Conservation (phyloP, 2,113 vertebrate species). For the Trogon surrucura region DNA sequence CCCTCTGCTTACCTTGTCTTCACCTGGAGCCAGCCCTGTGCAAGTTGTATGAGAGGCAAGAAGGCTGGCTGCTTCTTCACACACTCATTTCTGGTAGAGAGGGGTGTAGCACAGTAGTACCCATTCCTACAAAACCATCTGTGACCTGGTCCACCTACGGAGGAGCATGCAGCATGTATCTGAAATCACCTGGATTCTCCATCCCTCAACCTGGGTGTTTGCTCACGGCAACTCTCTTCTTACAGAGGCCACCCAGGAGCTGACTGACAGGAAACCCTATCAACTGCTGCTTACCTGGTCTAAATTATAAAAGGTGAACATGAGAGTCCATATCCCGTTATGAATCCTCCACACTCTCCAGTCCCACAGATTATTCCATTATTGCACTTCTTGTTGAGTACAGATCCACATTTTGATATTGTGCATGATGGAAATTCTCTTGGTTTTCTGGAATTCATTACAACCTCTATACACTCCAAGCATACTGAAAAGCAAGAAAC, state of each 20-base stretch:
- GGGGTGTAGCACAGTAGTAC: not conserved
- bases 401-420: slow-evolving; percentile 17
- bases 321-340: not conserved
- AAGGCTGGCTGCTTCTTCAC: not conserved
- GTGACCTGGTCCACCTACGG: not conserved
- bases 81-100: not conserved
- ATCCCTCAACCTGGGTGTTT: not conserved
- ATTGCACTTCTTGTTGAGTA: slow-evolving; percentile 43
- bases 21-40: not conserved
- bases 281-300: slow-evolving; percentile 31
- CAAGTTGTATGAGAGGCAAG: not conserved
- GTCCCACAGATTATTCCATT: not conserved
- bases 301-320: slow-evolving; percentile 41
- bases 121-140: not conserved
- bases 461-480: slow-evolving; percentile 35
- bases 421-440: slow-evolving; percentile 1
- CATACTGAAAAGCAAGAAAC: slow-evolving; percentile 58
- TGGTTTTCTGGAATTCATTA: slow-evolving; percentile 75
- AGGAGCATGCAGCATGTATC: accelerated
- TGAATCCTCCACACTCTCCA: not conserved
- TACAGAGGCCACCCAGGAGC: slow-evolving; percentile 5
- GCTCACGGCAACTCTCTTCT: not conserved
- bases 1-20: not conserved
- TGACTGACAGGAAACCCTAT: not conserved
- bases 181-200: not conserved